Conservation (phyloP, 2,888 invertebrate genomes). For the Epinotia ramella region DNA sequence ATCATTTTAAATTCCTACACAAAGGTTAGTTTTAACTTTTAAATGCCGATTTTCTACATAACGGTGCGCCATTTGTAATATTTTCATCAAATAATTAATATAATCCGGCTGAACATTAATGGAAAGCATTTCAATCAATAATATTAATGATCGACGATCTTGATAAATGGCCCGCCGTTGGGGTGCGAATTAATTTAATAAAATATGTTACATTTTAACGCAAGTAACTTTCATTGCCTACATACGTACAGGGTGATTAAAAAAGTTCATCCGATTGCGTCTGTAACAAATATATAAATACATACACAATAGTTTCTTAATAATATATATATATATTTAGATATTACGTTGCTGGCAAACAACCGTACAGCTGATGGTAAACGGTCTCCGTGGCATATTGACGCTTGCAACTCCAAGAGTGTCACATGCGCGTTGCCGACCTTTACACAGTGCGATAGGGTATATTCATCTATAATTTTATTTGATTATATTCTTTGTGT, state of each 20-base stretch:
- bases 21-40: not conserved
- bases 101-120: constrained; percentile 3
- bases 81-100: constrained; percentile 18
- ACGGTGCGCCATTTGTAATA: not conserved
- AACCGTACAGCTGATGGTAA: too few species aligned
- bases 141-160: constrained; percentile 19
- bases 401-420: too few species aligned
- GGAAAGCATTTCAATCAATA: constrained; percentile 23
- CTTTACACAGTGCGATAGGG: too few species aligned
- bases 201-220: constrained; percentile 49
- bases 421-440: too few species aligned
- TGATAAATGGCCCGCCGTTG: constrained; percentile 46
- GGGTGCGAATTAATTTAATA: constrained; percentile 55
- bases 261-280: not conserved
- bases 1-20: too few species aligned
- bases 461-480: too few species aligned
- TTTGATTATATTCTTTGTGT: too few species aligned
- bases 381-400: too few species aligned
- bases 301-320: too few species aligned
- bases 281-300: too few species aligned
- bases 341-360: too few species aligned
- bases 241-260: not conserved
- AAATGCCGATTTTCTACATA: not conserved
- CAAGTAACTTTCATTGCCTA: constrained; percentile 2
- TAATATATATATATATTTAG: too few species aligned